phyloP scores from a whole-genome alignment of 2,888 invertebrate genomes.

The Rosalia funebris region DNA sequence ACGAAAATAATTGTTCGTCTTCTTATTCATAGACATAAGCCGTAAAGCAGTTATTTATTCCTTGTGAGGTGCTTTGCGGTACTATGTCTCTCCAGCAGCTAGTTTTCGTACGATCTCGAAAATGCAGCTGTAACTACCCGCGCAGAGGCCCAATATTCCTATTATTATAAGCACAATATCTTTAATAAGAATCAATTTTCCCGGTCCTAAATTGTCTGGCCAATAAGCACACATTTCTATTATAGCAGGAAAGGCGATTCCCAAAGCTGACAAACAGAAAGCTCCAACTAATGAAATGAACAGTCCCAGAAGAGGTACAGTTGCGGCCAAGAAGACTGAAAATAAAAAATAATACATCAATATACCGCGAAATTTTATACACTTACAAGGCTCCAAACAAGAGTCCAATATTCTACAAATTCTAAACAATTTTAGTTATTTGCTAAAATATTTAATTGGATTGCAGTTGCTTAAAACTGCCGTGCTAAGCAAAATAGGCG shows the following conservation, averaged over 20 bases:
- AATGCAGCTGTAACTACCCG: constrained; percentile 69
- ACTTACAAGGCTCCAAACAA: too few relatives aligned
- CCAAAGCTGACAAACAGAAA: constrained; percentile 76
- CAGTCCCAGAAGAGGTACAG: constrained; percentile 76
- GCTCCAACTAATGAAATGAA: constrained; percentile 83
- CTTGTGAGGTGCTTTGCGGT: constrained; percentile 1
- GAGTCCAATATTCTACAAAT: too few relatives aligned
- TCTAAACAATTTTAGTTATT: too few relatives aligned
- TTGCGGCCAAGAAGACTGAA: constrained; percentile 77
- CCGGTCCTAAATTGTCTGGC: constrained; percentile 69
- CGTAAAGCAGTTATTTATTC: neutral
- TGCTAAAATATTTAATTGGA: too few relatives aligned
- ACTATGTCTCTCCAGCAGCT: constrained; percentile 40
- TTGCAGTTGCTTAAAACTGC: too few relatives aligned
- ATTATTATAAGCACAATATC: constrained; percentile 66
- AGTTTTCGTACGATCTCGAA: constrained; percentile 64
- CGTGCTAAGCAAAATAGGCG: too few relatives aligned
- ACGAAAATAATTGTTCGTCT: constrained; percentile 8
- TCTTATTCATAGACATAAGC: neutral
- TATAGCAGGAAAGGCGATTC: constrained; percentile 79
- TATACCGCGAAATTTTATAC: too few relatives aligned
- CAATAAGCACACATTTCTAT: constrained; percentile 79
- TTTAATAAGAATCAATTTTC: constrained; percentile 63
- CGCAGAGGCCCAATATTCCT: constrained; percentile 67
- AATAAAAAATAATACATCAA: constrained; percentile 24